These are phyloP conservation scores for Cancer borealis DNA, from an alignment of 2,888 invertebrate species.

Conservation along the genomic window DNA sequence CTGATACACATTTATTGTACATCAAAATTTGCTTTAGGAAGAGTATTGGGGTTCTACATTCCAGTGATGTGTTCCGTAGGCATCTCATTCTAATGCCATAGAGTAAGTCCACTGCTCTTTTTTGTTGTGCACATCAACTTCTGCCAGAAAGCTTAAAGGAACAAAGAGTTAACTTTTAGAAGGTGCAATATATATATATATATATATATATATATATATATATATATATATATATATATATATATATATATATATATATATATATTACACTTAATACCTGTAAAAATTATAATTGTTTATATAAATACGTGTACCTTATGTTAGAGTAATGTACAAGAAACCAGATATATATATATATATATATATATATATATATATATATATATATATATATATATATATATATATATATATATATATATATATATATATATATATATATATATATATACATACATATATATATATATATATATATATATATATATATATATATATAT, in stretches of 20 bases:
- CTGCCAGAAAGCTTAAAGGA: not conserved
- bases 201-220: too few species aligned
- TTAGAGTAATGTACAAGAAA: not conserved
- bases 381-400: too few species aligned
- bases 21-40: not conserved
- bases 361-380: too few species aligned
- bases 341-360: not conserved
- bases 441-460: too few species aligned
- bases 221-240: too few species aligned
- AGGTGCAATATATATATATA: not conserved
- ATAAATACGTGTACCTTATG: not conserved
- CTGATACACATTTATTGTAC: not conserved
- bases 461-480: too few species aligned
- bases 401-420: too few species aligned
- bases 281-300: too few species aligned
- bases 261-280: too few species aligned
- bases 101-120: not conserved
- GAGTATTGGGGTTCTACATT: not conserved
- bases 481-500: too few species aligned
- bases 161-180: not conserved
- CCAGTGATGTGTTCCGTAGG: constrained; percentile 28
- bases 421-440: too few species aligned
- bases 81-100: not conserved
- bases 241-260: too few species aligned
- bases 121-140: not conserved